Evolutionary conservation across 1,140 invertebrate species (phyloP).

Genomic region (Periplaneta americana): DNA sequence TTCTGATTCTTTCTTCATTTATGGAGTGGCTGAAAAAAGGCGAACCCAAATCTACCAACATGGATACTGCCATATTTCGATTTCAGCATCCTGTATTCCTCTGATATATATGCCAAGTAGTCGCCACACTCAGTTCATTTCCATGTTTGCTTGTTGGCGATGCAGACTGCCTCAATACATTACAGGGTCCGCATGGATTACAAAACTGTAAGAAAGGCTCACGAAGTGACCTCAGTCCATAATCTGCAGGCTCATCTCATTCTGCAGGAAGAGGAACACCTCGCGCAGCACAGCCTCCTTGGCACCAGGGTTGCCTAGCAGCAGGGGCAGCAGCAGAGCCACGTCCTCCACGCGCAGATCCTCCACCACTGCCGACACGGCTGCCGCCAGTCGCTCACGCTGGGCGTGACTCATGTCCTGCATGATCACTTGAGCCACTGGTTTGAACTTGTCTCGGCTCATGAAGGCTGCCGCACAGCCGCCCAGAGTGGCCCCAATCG

Average conservation of each 20-base stretch:
- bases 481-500: slow-evolving; percentile 22
- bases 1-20: too few relatives aligned
- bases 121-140: too few relatives aligned
- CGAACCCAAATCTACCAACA: too few relatives aligned
- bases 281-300: slow-evolving; percentile 23
- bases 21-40: too few relatives aligned
- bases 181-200: background rate
- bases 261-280: slow-evolving; percentile 22
- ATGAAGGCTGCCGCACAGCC: slow-evolving; percentile 10
- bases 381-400: slow-evolving; percentile 17
- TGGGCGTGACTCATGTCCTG: slow-evolving; percentile 26
- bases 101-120: too few relatives aligned
- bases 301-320: slow-evolving; percentile 19
- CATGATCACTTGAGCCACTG: slow-evolving; percentile 25
- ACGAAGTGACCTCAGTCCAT: slow-evolving; percentile 3
- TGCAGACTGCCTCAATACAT: background rate
- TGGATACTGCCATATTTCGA: too few relatives aligned
- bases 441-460: slow-evolving; percentile 26
- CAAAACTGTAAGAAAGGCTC: background rate
- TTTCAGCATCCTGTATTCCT: too few relatives aligned
- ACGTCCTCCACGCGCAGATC: slow-evolving; percentile 21
- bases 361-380: slow-evolving; percentile 18
- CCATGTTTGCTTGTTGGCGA: background rate
- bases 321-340: slow-evolving; percentile 17
- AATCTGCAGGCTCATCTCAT: slow-evolving; percentile 21